Evolutionary conservation across 2,888 invertebrate genomes (phyloP), one percentile per base, ranked within the genome.

Genomic region (Colostygia pectinataria): DNA sequence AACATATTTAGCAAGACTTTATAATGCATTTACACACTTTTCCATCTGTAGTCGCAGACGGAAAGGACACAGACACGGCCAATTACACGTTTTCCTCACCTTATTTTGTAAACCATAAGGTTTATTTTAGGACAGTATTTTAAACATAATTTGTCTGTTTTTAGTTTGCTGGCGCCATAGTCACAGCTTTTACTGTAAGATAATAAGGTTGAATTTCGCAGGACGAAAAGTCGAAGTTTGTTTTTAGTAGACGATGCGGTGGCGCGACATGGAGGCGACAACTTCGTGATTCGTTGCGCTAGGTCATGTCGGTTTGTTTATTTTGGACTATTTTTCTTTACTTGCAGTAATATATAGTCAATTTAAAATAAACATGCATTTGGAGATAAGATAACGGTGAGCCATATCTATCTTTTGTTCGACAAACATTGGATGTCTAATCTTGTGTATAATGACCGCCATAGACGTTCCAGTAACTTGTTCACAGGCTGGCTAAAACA

Each of bases 201-300:
- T 1, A 5, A 12, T 42, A 54, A 34, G 34, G 49, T 54, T 46
- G 20, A 42, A 10, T 44, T 31, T 53, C 4, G 34, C n/a, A 32
- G 7, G 28, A 18, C 3, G 15, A 29, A 41, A 55, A 39, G 28
- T 27, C 37, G 42, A 46, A 46, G 59, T 58, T 63, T 61, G 57
- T 61, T 63, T 63, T 59, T 53, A 43, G 55, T 48, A 57, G 57
- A 56, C 59, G 47, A 39, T 48, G 49, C 59, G 43, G 44, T 52
- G 53, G 48, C 60, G 67, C 72, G 75, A 67, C 73, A 61, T 41
- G 28, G 43, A 56, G 73, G 71, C 71, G 73, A 66, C 75, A 63
- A 61, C 60, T 41, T 55, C 60, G 57, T 68, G 68, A 70, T 51
- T 67, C 68, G 68, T 67, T 71, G 73, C 60, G 72, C 67, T 74